Conservation (phyloP, 2,797 vertebrate genomes). For the Petrocephalus schoutedeni region DNA sequence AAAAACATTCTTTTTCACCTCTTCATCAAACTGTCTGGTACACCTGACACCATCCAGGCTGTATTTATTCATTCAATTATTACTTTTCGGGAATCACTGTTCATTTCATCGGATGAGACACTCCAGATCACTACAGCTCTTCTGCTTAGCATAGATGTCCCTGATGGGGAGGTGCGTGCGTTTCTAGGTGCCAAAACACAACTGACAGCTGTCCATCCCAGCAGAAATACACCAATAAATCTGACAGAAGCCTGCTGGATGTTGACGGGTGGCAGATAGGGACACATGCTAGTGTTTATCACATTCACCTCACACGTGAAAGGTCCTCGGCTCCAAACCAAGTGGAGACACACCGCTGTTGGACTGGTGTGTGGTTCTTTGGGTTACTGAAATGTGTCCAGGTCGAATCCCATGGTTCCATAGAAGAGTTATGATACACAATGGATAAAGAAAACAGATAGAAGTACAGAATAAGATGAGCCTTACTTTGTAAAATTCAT, state of each 20-base stretch:
- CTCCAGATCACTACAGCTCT: background rate
- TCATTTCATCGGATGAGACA: background rate
- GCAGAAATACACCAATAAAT: background rate
- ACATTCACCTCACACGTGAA: background rate
- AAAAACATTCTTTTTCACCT: background rate
- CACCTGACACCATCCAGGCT: background rate
- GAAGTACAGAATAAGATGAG: background rate
- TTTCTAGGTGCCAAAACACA: background rate
- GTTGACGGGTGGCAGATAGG: background rate
- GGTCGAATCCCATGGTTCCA: background rate
- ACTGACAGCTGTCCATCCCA: background rate
- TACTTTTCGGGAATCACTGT: background rate
- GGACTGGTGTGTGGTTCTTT: background rate
- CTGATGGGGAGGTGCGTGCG: background rate
- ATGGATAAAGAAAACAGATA: background rate
- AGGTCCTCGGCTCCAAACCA: background rate
- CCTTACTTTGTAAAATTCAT: background rate
- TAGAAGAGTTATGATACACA: background rate
- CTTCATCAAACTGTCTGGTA: background rate
- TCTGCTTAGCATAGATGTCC: background rate
- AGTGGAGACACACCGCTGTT: background rate
- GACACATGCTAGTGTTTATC: background rate
- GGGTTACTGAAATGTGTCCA: background rate
- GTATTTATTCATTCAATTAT: constrained; percentile 2
- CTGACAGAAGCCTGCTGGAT: background rate